Evolutionary conservation across 2,888 invertebrate genomes (phyloP), one percentile per base, ranked within the genome.

Genomic region (Acleris cristana): DNA sequence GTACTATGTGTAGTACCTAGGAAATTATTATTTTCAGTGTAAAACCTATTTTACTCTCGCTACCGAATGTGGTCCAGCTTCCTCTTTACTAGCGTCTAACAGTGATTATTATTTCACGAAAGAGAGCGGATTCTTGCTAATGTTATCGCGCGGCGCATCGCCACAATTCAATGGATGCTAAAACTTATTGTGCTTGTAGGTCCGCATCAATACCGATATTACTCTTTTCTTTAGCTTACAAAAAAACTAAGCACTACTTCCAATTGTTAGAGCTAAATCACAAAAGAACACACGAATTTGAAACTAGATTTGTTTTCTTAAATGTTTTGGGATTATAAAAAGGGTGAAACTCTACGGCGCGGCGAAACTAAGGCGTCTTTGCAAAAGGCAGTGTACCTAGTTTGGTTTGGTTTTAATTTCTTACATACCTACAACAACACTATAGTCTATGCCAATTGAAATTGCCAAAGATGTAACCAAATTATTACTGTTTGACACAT

Each of bases 61-160:
- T 54, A 60, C 54, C 55, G 30, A 65, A 19, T 69, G 44, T 59
- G 44, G 51, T 76, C 74, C 54, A 69, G 4, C 69, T 56, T 69
- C 76, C 84, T 69, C 74, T 70, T 52, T 49, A 65, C 54, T 72
- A 70, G 70, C 64, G 72, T 74, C 76, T 71, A 79, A 77, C 73
- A 79, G 19, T 63, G 57, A 67, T 67, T 49, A 63, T 58, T 63
- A 79, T 81, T 78, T 83, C 77, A 79, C 77, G 81, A 86, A 86
- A 87, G 88, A 85, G 88, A 88, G 83, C 78, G 88, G 86, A 79
- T 80, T 82, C 71, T 73, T 67, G 68, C 70, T 63, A 56, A 65
- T 70, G 72, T 81, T 87, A 88, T 89, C 88, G 72, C 65, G 57
- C 64, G 73, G 73, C 73, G 70, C 76, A 86, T 84, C 85, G 75